phyloP scores from a whole-genome alignment of 2,797 vertebrate species.

The Hoplostethus atlanticus region DNA sequence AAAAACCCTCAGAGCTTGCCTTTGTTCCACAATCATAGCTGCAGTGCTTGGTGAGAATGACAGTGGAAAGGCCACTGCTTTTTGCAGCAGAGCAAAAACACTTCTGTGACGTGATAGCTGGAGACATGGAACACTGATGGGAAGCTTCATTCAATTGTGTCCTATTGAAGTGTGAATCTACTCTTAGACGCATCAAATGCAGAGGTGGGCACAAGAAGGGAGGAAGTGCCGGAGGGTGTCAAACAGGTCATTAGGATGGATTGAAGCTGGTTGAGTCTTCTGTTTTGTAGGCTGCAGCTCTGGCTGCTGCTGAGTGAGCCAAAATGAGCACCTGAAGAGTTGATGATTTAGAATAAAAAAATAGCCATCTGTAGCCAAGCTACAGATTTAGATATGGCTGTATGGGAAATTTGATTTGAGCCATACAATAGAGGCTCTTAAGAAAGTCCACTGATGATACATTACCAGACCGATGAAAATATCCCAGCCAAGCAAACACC shows the following conservation, averaged over 20 bases:
- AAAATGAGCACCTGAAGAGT: slow-evolving; percentile 27
- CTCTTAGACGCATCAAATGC: slow-evolving; percentile 51
- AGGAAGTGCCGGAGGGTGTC: slow-evolving; percentile 38
- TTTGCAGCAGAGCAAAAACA: slow-evolving; percentile 52
- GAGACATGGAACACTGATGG: slow-evolving; percentile 68
- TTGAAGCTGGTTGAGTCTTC: slow-evolving; percentile 42
- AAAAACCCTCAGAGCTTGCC: slow-evolving; percentile 39
- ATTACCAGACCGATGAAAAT: slow-evolving; percentile 14
- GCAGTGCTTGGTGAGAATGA: slow-evolving; percentile 41
- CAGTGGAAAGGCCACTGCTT: slow-evolving; percentile 54
- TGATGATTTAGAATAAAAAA: slow-evolving; percentile 32
- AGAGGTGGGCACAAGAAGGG: slow-evolving; percentile 38
- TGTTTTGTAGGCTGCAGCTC: slow-evolving; percentile 26
- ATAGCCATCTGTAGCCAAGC: not conserved
- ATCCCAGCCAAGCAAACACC: slow-evolving; percentile 28
- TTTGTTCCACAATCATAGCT: slow-evolving; percentile 52
- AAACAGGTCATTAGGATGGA: slow-evolving; percentile 34
- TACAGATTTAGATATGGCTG: slow-evolving; percentile 15
- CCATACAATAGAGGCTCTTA: not conserved
- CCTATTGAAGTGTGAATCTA: slow-evolving; percentile 67
- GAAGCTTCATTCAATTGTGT: slow-evolving; percentile 55
- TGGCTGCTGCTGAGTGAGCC: slow-evolving; percentile 27
- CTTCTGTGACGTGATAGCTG: slow-evolving; percentile 60
- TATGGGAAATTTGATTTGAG: slow-evolving; percentile 15
- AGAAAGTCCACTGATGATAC: slow-evolving; percentile 6